A percentile compares a stretch with the other conserved stretches of the same genome.
Conservation (phyloP, 2,888 invertebrate genomes). For the Therioaphis trifolii region DNA sequence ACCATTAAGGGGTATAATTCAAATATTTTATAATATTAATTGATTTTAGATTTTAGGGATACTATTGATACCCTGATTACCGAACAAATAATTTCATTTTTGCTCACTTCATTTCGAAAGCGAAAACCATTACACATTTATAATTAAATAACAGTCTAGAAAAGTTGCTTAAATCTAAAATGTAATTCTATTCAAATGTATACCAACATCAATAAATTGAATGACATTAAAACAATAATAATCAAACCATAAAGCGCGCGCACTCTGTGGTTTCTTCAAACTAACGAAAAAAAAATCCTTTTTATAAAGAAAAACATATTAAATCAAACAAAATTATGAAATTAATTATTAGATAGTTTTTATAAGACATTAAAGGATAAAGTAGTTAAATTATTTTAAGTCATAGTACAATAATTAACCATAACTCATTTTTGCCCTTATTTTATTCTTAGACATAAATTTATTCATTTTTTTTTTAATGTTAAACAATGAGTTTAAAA, state of each 20-base stretch:
- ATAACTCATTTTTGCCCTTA: too few species aligned
- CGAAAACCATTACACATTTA: constrained; percentile 40
- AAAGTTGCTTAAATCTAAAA: constrained; percentile 42
- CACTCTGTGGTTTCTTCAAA: too few species aligned
- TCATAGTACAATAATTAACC: too few species aligned
- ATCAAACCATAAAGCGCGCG: too few species aligned
- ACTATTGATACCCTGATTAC: constrained; percentile 57
- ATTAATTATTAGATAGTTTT: background rate
- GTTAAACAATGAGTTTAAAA: constrained; percentile 3
- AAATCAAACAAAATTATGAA: background rate
- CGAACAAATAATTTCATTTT: constrained; percentile 51
- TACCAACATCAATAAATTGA: too few species aligned
- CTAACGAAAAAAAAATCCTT: too few species aligned
- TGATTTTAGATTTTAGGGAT: constrained; percentile 28
- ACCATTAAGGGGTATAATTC: too few species aligned
- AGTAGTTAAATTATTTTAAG: too few species aligned
- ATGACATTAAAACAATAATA: too few species aligned
- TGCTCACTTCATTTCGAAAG: constrained; percentile 44
- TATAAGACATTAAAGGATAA: constrained; percentile 3
- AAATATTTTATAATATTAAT: constrained; percentile 43
- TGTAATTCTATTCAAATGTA: constrained; percentile 29
- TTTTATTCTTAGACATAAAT: too few species aligned
- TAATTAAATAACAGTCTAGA: constrained; percentile 53
- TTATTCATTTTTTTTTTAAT: constrained; percentile 1
- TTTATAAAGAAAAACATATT: constrained; percentile 2